Percentiles rank a stretch among this genome's conserved stretches.
Evolutionary conservation across 2,113 vertebrate genomes (phyloP).

Genomic region (Zosterops hypoxanthus): DNA sequence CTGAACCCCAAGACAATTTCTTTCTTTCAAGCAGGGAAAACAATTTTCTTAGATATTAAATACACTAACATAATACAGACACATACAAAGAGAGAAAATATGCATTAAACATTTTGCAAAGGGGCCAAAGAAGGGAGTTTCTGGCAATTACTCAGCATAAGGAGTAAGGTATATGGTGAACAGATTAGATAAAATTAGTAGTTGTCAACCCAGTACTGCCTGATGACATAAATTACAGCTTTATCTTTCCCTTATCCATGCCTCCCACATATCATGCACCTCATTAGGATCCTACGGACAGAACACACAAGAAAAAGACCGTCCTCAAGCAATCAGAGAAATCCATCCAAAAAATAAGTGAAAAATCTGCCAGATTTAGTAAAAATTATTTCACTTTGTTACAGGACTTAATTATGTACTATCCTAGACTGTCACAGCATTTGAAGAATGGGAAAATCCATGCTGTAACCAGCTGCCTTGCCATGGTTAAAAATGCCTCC

Average conservation of each 20-base stretch:
- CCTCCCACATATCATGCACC: slow-evolving; percentile 27
- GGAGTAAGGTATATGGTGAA: slow-evolving; percentile 8
- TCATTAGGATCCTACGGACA: slow-evolving; percentile 20
- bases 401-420: not conserved
- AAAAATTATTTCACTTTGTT: not conserved
- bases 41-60: not conserved
- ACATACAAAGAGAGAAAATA: not conserved
- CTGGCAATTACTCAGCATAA: not conserved
- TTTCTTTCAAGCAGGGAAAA: not conserved
- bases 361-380: not conserved
- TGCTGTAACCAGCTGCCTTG: not conserved
- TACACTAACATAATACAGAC: not conserved
- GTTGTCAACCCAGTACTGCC: slow-evolving; percentile 12
- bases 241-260: slow-evolving; percentile 31
- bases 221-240: slow-evolving; percentile 45
- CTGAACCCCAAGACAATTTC: not conserved
- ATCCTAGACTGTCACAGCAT: not conserved
- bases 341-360: not conserved
- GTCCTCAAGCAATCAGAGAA: not conserved
- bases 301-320: not conserved
- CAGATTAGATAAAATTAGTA: slow-evolving; percentile 52
- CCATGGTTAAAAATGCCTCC: not conserved
- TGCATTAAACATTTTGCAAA: not conserved
- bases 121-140: slow-evolving; percentile 3
- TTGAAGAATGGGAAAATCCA: not conserved